phyloP scores from a whole-genome alignment of 2,113 vertebrate genomes.

The Equus quagga region DNA sequence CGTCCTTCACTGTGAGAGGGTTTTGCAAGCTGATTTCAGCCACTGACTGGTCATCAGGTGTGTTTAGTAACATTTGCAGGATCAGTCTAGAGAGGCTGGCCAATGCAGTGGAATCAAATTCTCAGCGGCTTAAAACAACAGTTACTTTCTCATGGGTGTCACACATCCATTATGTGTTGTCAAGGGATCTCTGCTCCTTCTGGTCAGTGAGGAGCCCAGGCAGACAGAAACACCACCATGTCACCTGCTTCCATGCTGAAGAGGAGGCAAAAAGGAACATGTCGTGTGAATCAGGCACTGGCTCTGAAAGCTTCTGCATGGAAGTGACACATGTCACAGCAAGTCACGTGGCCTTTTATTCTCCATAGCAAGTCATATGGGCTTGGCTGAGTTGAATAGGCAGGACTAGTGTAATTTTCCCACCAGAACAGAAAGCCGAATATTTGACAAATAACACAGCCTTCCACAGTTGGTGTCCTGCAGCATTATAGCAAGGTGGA shows the following conservation, averaged over 20 bases:
- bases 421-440: background rate
- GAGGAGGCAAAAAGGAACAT: background rate
- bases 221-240: background rate
- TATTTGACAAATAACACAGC: background rate
- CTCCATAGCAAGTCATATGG: background rate
- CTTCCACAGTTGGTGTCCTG: background rate
- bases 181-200: background rate
- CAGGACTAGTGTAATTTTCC: background rate
- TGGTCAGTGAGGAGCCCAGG: accelerated
- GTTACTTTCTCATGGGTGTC: background rate
- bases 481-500: background rate
- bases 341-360: background rate
- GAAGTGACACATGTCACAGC: accelerated
- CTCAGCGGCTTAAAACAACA: background rate
- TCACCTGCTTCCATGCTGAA: background rate
- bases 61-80: background rate
- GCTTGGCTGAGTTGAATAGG: background rate
- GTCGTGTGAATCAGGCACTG: background rate
- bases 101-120: background rate
- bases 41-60: background rate
- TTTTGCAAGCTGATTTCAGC: background rate
- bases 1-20: background rate
- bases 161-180: background rate
- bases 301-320: background rate
- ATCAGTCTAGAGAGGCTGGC: background rate